A percentile compares a stretch with the other conserved stretches of the same genome.
Evolutionary conservation across 2,113 vertebrate genomes (phyloP).

Genomic region (Carassius gibelio): DNA sequence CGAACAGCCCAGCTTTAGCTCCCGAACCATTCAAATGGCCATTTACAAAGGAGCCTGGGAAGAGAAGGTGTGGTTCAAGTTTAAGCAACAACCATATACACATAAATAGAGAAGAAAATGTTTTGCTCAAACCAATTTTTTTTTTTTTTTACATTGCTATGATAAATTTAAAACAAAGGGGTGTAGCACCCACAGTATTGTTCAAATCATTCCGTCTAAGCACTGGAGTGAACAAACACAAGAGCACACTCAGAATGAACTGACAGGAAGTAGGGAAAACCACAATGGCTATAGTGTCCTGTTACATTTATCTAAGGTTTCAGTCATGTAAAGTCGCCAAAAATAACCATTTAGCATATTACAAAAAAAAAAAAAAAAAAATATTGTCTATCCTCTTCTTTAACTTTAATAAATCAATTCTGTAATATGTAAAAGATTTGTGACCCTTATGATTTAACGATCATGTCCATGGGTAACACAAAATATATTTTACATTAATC

Average conservation of each 20-base stretch:
- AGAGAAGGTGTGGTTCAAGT: not conserved
- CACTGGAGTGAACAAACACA: not conserved
- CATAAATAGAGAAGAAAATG: not conserved
- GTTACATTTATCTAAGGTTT: not conserved
- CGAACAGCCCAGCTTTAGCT: constrained; percentile 80
- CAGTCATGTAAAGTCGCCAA: not conserved
- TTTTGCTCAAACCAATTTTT: not conserved
- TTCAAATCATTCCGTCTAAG: not conserved
- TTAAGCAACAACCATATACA: not conserved
- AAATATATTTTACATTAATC: no score
- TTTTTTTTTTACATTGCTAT: not conserved
- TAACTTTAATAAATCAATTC: no score
- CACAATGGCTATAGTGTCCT: not conserved
- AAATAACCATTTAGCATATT: not conserved
- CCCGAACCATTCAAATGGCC: constrained; percentile 89
- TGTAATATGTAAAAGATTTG: no score
- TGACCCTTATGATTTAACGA: no score
- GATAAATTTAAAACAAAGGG: not conserved
- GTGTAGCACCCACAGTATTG: not conserved
- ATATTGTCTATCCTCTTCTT: not conserved
- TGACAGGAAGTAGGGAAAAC: not conserved
- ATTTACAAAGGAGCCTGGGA: constrained; percentile 88
- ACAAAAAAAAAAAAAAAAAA: not conserved
- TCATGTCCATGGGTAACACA: no score
- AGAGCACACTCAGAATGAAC: not conserved